These are phyloP conservation scores for Tortricodes alternella DNA, from an alignment of 2,888 invertebrate species.

Conservation along the genomic window DNA sequence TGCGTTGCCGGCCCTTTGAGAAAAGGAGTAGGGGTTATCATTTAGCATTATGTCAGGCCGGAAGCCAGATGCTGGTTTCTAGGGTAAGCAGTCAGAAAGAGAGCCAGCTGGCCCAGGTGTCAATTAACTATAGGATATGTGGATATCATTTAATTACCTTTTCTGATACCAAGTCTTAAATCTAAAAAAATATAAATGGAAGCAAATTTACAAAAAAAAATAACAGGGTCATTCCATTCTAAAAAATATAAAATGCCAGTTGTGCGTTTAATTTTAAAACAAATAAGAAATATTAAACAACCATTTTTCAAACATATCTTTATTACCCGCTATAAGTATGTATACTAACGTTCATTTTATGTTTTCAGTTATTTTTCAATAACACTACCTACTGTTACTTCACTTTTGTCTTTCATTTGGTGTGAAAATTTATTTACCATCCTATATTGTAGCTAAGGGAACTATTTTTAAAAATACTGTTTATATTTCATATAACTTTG, in stretches of 20 bases:
- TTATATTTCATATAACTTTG: constrained; percentile 23
- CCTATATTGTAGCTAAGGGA: constrained; percentile 15
- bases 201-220: not conserved
- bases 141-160: not conserved
- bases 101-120: too few species aligned
- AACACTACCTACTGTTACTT: constrained; percentile 65
- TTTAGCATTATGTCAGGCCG: too few species aligned
- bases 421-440: constrained; percentile 39
- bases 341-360: constrained; percentile 14
- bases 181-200: not conserved
- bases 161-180: not conserved
- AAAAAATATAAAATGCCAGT: not conserved
- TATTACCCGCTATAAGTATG: constrained; percentile 3
- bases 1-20: too few species aligned
- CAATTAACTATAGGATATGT: not conserved
- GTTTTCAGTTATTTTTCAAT: constrained; percentile 31
- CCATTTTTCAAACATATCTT: constrained; percentile 1
- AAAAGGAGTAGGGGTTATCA: too few species aligned
- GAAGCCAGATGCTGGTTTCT: too few species aligned
- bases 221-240: too few species aligned
- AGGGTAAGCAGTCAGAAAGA: too few species aligned
- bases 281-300: not conserved
- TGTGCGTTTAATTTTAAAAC: not conserved
- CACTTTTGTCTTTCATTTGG: constrained; percentile 78
- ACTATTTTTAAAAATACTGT: constrained; percentile 29